These are phyloP conservation scores for Coelogynopora nodosa DNA, from an alignment of 2,888 invertebrate species.

Conservation along the genomic window DNA sequence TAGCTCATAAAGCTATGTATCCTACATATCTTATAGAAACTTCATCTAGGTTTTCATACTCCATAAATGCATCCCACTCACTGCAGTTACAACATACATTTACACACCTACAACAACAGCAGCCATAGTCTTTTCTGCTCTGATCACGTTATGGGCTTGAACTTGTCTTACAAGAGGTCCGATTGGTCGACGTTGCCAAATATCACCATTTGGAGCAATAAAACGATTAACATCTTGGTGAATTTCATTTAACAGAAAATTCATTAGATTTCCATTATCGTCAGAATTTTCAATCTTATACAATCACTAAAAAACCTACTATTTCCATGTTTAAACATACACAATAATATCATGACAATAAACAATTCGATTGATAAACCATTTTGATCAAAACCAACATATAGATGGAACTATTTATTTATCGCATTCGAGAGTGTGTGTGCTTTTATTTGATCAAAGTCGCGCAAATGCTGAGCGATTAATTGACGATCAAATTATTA, in stretches of 20 bases:
- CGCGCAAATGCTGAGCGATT: too few species aligned
- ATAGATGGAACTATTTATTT: too few species aligned
- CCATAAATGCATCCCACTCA: not conserved
- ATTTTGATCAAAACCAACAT: too few species aligned
- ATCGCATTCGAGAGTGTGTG: too few species aligned
- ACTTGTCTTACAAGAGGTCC: slow-evolving; percentile 1
- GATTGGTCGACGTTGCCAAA: slow-evolving; percentile 18
- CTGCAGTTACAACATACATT: slow-evolving; percentile 15
- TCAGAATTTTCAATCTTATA: slow-evolving; percentile 3
- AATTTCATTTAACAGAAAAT: slow-evolving; percentile 12
- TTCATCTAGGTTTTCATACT: too few species aligned
- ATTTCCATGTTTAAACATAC: too few species aligned
- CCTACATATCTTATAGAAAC: too few species aligned
- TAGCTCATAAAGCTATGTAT: too few species aligned
- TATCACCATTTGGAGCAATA: slow-evolving; percentile 27
- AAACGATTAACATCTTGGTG: not conserved
- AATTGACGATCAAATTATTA: too few species aligned
- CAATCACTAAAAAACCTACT: not conserved
- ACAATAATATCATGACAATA: too few species aligned
- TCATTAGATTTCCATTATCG: not conserved
- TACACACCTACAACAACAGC: slow-evolving; percentile 17
- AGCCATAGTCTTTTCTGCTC: not conserved
- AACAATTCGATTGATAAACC: too few species aligned
- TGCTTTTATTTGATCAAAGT: slow-evolving; percentile 16
- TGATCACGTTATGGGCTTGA: slow-evolving; percentile 15